Conservation (phyloP, 2,797 vertebrate species). For the Podarcis siculus region DNA sequence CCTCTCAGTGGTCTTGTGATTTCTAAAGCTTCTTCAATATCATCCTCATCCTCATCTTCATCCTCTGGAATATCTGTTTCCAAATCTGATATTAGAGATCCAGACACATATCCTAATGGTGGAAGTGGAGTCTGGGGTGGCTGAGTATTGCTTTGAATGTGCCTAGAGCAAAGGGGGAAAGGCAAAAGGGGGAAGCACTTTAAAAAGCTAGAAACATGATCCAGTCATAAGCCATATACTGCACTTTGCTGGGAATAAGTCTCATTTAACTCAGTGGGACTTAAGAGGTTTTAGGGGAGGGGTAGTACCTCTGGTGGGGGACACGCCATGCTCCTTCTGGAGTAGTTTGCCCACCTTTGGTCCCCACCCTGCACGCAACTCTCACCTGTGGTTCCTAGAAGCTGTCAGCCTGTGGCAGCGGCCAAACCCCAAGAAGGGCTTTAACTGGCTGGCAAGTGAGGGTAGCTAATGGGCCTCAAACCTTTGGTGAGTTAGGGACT, state of each 20-base stretch:
- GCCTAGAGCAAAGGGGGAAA: conserved; percentile 79
- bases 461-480: too few relatives aligned
- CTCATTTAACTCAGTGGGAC: neutral
- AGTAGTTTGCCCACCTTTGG: too few relatives aligned
- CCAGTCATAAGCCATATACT: neutral
- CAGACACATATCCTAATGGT: conserved; percentile 95
- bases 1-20: conserved; percentile 90
- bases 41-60: conserved; percentile 84
- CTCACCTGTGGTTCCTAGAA: too few relatives aligned
- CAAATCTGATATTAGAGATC: conserved; percentile 95
- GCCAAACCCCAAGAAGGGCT: too few relatives aligned
- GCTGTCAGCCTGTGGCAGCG: too few relatives aligned
- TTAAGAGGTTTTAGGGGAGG: too few relatives aligned
- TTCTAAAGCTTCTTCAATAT: conserved; percentile 91
- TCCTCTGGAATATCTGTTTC: conserved; percentile 95
- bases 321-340: too few relatives aligned
- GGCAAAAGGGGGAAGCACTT: neutral
- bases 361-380: too few relatives aligned
- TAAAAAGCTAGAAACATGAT: neutral
- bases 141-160: conserved; percentile 92
- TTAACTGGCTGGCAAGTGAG: too few relatives aligned
- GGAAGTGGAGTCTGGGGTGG: conserved; percentile 94
- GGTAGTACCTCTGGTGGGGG: too few relatives aligned
- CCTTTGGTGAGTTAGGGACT: too few relatives aligned
- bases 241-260: neutral